phyloP scores from a whole-genome alignment of 2,113 vertebrate genomes.

The Lichenostomus cassidix region DNA sequence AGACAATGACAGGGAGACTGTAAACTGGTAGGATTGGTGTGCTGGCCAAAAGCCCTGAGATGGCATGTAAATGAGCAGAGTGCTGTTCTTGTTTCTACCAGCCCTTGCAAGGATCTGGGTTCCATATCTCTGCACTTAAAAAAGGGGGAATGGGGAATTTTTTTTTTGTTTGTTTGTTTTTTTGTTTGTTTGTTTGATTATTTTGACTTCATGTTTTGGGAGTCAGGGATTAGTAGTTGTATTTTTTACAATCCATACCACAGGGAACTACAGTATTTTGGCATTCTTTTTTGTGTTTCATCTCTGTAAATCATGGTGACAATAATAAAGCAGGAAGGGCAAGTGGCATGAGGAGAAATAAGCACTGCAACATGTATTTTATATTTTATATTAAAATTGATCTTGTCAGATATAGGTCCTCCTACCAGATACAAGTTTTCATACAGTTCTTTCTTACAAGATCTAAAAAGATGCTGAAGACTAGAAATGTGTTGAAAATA shows the following conservation, averaged over 20 bases:
- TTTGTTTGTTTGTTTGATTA: not conserved
- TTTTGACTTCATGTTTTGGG: not conserved
- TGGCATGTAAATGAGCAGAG: not conserved
- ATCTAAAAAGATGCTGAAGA: not conserved
- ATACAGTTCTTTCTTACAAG: not conserved
- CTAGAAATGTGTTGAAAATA: not conserved
- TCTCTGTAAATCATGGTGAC: not conserved
- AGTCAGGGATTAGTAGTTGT: not conserved
- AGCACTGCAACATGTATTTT: not conserved
- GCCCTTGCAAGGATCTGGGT: not conserved
- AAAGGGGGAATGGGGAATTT: not conserved
- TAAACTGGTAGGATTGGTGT: not conserved
- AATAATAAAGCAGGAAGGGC: not conserved
- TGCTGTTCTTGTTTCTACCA: not conserved
- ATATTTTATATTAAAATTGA: not conserved
- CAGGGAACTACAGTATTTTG: not conserved
- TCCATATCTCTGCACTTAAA: not conserved
- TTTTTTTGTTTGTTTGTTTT: rapidly evolving
- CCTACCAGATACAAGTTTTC: not conserved
- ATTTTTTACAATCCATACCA: not conserved
- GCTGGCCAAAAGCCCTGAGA: not conserved
- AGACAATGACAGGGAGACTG: not conserved
- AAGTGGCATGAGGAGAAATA: not conserved
- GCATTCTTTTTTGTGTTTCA: not conserved
- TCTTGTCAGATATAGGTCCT: not conserved